phyloP scores from a whole-genome alignment of 2,888 invertebrate species.

The Epsilonema sp. region DNA sequence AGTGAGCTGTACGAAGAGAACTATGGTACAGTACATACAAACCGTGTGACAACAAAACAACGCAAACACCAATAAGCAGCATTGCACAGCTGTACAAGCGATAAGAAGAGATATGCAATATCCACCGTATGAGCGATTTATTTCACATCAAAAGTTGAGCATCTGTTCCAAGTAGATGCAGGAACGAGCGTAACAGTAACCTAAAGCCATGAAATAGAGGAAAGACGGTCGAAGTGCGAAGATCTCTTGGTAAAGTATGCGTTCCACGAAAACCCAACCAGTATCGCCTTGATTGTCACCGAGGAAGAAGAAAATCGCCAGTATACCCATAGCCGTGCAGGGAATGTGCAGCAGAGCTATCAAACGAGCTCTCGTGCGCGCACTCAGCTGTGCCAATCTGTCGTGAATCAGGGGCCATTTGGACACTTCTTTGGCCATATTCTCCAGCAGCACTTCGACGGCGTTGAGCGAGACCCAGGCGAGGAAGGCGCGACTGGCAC shows the following conservation, averaged over 20 bases:
- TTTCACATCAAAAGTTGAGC: too few species aligned
- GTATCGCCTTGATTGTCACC: neutral
- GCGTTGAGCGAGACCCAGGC: constrained; percentile 68
- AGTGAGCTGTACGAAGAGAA: too few species aligned
- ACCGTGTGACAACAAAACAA: too few species aligned
- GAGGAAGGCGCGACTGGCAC: constrained; percentile 51
- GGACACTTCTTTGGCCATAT: constrained; percentile 35
- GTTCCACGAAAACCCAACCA: neutral
- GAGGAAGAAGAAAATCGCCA: constrained; percentile 8
- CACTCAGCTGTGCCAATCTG: neutral
- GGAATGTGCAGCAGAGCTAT: neutral
- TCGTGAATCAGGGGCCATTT: too few species aligned
- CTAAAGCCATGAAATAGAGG: neutral
- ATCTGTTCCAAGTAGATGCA: neutral
- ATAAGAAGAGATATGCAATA: too few species aligned
- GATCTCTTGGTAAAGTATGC: neutral
- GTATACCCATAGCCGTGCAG: constrained; percentile 7
- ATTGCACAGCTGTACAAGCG: too few species aligned
- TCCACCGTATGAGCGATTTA: too few species aligned
- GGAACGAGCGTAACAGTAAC: neutral
- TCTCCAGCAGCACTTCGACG: constrained; percentile 52
- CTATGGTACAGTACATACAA: too few species aligned
- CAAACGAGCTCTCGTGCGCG: neutral
- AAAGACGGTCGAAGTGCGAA: neutral
- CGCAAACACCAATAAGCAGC: too few species aligned